Percentiles rank a stretch among this genome's conserved stretches.
Conservation (phyloP, 2,113 vertebrate species). For the Cnemophilus loriae region DNA sequence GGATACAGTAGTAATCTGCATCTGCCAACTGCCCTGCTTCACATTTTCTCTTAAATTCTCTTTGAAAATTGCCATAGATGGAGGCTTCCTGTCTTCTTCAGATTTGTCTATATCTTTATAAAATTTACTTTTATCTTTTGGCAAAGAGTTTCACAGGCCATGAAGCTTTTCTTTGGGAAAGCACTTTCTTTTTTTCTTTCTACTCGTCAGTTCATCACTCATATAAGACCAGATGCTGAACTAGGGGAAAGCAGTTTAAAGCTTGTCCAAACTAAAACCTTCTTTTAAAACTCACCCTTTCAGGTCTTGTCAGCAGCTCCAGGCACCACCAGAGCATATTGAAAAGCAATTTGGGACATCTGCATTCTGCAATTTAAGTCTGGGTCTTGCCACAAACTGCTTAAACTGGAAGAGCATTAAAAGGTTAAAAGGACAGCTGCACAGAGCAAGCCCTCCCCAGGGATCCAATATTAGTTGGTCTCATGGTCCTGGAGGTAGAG, state of each 20-base stretch:
- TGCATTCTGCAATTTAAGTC: slow-evolving; percentile 2
- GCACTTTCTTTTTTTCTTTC: not conserved
- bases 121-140: not conserved
- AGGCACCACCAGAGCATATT: slow-evolving; percentile 30
- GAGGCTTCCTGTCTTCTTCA: not conserved
- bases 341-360: slow-evolving; percentile 64
- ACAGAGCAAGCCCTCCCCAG: not conserved
- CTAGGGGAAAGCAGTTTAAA: slow-evolving; percentile 41
- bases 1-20: not conserved
- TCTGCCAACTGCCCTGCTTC: not conserved
- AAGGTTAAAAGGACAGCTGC: slow-evolving; percentile 49
- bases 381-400: slow-evolving; percentile 11
- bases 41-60: not conserved
- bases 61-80: not conserved
- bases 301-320: slow-evolving; percentile 43
- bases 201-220: not conserved
- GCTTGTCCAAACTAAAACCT: slow-evolving; percentile 19
- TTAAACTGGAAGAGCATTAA: slow-evolving; percentile 20
- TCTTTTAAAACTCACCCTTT: slow-evolving; percentile 7
- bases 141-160: not conserved
- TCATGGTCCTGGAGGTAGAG: not conserved
- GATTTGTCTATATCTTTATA: not conserved
- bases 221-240: slow-evolving; percentile 14
- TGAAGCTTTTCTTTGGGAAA: not conserved
- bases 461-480: not conserved